Evolutionary conservation across 2,113 vertebrate genomes (phyloP), one percentile per base, ranked within the genome.

Genomic region (Leptobrachium ailaonicum): DNA sequence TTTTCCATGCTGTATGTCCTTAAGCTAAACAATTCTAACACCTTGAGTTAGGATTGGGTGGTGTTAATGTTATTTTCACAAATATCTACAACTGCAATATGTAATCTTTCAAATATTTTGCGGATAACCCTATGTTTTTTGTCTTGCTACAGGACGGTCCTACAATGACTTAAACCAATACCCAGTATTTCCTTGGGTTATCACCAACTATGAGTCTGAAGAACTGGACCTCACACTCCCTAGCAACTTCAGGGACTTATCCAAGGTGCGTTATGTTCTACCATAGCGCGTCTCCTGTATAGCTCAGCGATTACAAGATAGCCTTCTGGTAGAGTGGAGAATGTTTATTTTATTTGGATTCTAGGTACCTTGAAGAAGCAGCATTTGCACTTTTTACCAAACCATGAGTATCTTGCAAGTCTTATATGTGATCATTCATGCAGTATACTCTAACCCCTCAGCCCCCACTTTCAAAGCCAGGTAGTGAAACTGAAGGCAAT

Each of bases 151-250:
- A 99, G 98, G 98, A 67, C 95, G 97, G 66, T 96, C 94, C 64
- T 99, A 90, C 79, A 99, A 96, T 79, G 98, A 99, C 87, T 92
- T 99, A 79, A 99, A 97, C 89, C 98, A 99, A 89, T 99, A 99
- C 81, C 98, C 98, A 0, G 96, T 99, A 83, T 99, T 99, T 89
- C 98, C 98, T 2, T 99, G 98, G 98, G 93, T 99, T 77, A 96
- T 99, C 89, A 98, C 96, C 84, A 99, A 99, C 90, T 99, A 98
- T 73, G 98, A 99, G 69, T 95, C 96, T 2, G 95, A 95, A 80
- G 95, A 97, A 73, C 84, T 99, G 88, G 98, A 99, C 89, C 94
- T 99, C 82, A 98, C 96, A 11, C 91, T 99, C 85, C 97, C 98
- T 60, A 98, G 96, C 92, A 99, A 99, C 92, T 99, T 96, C 91